Evolutionary conservation across 1,140 invertebrate genomes (phyloP), one percentile per base, ranked within the genome.

Genomic region (Dufourea novaeangliae): DNA sequence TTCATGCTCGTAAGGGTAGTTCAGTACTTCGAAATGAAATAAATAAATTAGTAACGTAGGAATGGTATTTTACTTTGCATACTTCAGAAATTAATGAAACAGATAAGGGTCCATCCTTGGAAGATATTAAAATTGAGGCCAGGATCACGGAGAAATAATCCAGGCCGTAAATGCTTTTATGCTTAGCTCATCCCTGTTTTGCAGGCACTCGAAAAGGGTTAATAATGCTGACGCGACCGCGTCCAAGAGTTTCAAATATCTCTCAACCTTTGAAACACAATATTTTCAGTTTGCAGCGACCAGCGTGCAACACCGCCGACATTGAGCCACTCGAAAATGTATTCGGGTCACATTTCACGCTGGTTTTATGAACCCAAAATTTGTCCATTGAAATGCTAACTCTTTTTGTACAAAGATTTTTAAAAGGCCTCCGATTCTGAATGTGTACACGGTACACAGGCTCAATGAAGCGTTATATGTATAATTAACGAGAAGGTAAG

Each of bases 101-200:
- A 44, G 11, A 17, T 44, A 20, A 73, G 8, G 44, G 17, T 7
- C 20, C 32, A 17, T 11, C 34, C 6, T 12, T 41, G 25, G 34
- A 25, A 37, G 44, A 39, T 73, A 64, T 64, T 64, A 25, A 46
- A n/a, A 32, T 22, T n/a, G 22, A 10, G 32, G 22, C 41, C 10
- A 22, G 69, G n/a, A 68, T 69, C 56, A 62, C 32, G 46, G 17
- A 44, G n/a, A 39, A 80, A 82, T 81, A 82, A 78, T 67, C 46
- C 68, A 39, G 29, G 2, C 44, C 27, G 69, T 54, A 73, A 78
- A 71, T 20, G 44, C 37, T 68, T 82, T 66, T 78, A 82, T 62
- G 74, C 54, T 25, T 50, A 25, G 34, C 27, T n/a, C n/a, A 34
- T n/a, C n/a, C 61, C 44, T 72, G 64, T 68, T 82, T 69, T 32